Evolutionary conservation across 2,113 vertebrate species (phyloP).

Genomic region (Chiloscyllium plagiosum): DNA sequence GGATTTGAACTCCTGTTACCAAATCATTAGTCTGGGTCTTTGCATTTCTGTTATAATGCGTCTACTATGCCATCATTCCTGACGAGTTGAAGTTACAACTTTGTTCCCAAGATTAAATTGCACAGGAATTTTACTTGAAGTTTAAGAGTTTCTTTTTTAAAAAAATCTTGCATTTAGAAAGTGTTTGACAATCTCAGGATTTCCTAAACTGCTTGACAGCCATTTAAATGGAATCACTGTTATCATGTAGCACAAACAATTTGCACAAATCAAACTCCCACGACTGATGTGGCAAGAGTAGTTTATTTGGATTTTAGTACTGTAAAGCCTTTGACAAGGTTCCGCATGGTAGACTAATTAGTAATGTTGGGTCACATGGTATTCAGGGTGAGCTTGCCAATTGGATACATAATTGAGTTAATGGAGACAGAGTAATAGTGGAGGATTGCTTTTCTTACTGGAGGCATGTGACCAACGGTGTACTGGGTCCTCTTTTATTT

Average conservation of each 20-base stretch:
- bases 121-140: not conserved
- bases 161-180: not conserved
- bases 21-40: not conserved
- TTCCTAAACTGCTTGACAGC: not conserved
- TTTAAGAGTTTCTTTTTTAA: not conserved
- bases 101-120: not conserved
- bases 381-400: too few species aligned
- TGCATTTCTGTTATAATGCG: not conserved
- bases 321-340: too few species aligned
- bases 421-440: too few species aligned
- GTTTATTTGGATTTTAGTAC: too few species aligned
- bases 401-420: too few species aligned
- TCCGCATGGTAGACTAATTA: too few species aligned
- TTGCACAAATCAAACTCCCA: not conserved
- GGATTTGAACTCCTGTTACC: not conserved
- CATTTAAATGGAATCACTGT: not conserved
- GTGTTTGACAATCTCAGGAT: not conserved
- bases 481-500: too few species aligned
- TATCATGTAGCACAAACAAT: not conserved
- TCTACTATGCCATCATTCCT: not conserved
- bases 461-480: too few species aligned
- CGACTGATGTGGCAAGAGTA: not conserved
- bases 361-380: too few species aligned
- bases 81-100: not conserved
- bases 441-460: too few species aligned